Conservation (phyloP, 2,113 vertebrate genomes). For the Eidolon helvum region DNA sequence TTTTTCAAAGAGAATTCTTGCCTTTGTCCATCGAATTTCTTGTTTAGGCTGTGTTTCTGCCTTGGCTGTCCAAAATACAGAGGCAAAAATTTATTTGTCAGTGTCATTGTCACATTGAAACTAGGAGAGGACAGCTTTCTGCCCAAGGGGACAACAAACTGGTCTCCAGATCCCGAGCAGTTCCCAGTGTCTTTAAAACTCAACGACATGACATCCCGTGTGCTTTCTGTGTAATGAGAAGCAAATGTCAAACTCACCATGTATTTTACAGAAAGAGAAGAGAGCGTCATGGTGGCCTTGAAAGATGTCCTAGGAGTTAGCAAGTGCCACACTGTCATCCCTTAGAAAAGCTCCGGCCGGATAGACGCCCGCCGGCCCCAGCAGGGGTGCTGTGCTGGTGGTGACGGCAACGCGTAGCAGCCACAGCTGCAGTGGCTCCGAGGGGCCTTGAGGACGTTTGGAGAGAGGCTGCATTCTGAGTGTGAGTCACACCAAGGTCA, state of each 20-base stretch:
- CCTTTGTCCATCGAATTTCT: accelerated
- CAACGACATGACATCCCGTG: accelerated
- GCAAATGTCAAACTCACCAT: neutral
- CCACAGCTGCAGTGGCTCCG: too few species aligned
- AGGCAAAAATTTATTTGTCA: neutral
- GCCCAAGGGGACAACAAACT: accelerated
- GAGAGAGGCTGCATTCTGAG: accelerated
- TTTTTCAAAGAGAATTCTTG: too few species aligned
- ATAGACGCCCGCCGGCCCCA: too few species aligned
- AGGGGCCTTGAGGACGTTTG: neutral
- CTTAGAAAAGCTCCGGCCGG: neutral
- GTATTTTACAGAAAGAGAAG: neutral
- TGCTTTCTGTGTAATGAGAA: neutral
- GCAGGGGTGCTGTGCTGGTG: too few species aligned
- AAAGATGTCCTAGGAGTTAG: neutral
- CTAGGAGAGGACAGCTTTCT: neutral
- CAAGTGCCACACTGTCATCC: neutral
- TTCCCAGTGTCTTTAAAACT: accelerated
- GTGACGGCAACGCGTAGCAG: too few species aligned
- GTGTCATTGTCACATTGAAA: accelerated
- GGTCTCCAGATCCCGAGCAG: accelerated
- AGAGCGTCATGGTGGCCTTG: neutral
- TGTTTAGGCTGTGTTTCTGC: neutral
- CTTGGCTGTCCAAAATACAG: neutral
- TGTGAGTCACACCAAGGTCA: neutral